Conservation (phyloP, 2,113 vertebrate species). For the Python bivittatus region DNA sequence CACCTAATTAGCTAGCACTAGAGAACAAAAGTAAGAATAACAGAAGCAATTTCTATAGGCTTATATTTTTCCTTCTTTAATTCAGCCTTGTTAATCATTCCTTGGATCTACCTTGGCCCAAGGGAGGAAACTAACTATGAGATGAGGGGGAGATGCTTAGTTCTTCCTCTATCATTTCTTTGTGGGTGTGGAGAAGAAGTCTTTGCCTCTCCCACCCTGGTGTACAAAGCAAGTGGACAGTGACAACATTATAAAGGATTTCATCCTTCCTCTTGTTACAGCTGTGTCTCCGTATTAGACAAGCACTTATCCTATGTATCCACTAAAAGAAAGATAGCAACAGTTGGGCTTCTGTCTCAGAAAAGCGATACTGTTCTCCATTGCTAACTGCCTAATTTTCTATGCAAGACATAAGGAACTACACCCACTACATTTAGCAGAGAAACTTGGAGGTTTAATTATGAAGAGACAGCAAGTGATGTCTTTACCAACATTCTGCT, state of each 20-base stretch:
- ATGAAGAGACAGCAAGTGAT: not conserved
- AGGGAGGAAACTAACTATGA: not conserved
- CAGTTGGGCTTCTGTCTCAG: not conserved
- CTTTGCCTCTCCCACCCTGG: not conserved
- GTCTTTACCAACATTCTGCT: not conserved
- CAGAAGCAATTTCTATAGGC: not conserved
- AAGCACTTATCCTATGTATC: not conserved
- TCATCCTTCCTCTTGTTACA: not conserved
- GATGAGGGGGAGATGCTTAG: not conserved
- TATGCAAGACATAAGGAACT: not conserved
- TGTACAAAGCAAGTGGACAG: not conserved
- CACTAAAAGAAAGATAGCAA: not conserved
- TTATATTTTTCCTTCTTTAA: not conserved
- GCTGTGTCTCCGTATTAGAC: not conserved
- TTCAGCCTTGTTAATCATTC: not conserved
- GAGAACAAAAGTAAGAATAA: not conserved
- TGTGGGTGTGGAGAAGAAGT: not conserved
- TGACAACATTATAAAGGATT: too few relatives aligned
- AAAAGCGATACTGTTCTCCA: not conserved
- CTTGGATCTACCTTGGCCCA: not conserved
- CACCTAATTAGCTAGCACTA: not conserved
- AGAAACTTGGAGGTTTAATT: not conserved
- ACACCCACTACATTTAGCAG: not conserved
- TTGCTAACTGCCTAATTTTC: not conserved
- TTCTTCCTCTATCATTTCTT: not conserved